Base-by-base conservation (phyloP, 2,113 vertebrate species). In the Sturnus vulgaris region DNA sequence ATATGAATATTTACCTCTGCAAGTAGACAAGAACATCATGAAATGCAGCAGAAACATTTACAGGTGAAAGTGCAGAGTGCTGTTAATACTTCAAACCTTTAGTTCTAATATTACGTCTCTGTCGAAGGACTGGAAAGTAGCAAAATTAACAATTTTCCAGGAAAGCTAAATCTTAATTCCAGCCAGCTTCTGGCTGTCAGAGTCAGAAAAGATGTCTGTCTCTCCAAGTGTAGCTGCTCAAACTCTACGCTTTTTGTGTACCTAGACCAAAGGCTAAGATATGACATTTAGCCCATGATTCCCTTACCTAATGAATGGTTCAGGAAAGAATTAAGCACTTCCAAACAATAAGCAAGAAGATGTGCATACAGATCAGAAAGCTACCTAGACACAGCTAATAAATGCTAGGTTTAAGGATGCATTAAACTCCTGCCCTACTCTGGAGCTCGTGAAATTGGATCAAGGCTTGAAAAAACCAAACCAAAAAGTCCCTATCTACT, bases 11-110 rank as follows among this genome's bases (percentile, higher is more conserved):
- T 94, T 94, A 96, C 91, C 90, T 95, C 80, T 79, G 80, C 70
- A 95, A 72, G 82, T 21, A 93, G 63, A 71, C 66, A 97, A 84
- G 33, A 86, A 66, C 70, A 96, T 69, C 20, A 82, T 11, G 49
- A 96, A 96, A 94, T 85, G 82, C 40, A 96, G 57, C 63, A 97
- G 91, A 75, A 93, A 92, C 73, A 89, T 79, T 85, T 71, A 89
- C 40, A 61, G 27, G 47, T 65, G 23, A 53, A 71, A 84, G 25
- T 35, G n/a, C 19, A 56, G 49, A 71, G 33, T 40, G 30, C 10
- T 2, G 0, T 84, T 86, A 46, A 35, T 37, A 56, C 35, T 57
- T 87, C 65, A 89, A 69, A 85, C 15, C 19, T 86, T 92, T 50
- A 50, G 31, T 57, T 61, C 30, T 84, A 86, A 49, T 18, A 69